phyloP scores from a whole-genome alignment of 2,888 invertebrate species.

The Melitaea athalia region DNA sequence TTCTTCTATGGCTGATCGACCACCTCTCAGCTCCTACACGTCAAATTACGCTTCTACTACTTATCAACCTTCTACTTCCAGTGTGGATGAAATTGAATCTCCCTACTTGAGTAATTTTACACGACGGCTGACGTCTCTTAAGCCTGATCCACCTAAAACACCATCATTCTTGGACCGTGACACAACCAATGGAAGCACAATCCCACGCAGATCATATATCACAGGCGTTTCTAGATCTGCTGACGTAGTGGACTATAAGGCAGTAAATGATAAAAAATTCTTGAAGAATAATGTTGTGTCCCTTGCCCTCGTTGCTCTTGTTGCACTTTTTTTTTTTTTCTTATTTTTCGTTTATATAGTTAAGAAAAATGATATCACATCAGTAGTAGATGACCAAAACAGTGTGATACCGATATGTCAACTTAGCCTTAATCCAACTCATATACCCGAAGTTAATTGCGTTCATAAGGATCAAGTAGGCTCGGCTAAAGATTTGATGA shows the following conservation, averaged over 20 bases:
- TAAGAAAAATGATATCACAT: conserved; percentile 82
- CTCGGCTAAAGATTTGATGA: conserved; percentile 84
- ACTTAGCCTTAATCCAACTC: conserved; percentile 68
- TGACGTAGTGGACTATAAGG: conserved; percentile 68
- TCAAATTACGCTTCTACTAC: conserved; percentile 59
- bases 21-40: conserved; percentile 58
- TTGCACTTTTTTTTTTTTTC: conserved; percentile 85
- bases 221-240: conserved; percentile 66
- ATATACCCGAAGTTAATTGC: conserved; percentile 84
- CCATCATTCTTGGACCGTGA: conserved; percentile 63
- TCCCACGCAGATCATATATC: conserved; percentile 69
- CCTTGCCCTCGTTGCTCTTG: conserved; percentile 82
- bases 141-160: conserved; percentile 65
- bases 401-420: conserved; percentile 83
- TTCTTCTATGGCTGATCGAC: conserved; percentile 65
- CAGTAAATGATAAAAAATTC: conserved; percentile 73
- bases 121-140: conserved; percentile 79
- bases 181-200: conserved; percentile 66
- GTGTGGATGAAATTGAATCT: conserved; percentile 82
- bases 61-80: conserved; percentile 66
- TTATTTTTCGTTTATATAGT: conserved; percentile 86
- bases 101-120: conserved; percentile 88
- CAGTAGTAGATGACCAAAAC: conserved; percentile 78
- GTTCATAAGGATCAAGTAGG: conserved; percentile 83
- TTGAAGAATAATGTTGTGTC: conserved; percentile 85